Conservation (phyloP, 2,113 vertebrate species). For the Salvator merianae region DNA sequence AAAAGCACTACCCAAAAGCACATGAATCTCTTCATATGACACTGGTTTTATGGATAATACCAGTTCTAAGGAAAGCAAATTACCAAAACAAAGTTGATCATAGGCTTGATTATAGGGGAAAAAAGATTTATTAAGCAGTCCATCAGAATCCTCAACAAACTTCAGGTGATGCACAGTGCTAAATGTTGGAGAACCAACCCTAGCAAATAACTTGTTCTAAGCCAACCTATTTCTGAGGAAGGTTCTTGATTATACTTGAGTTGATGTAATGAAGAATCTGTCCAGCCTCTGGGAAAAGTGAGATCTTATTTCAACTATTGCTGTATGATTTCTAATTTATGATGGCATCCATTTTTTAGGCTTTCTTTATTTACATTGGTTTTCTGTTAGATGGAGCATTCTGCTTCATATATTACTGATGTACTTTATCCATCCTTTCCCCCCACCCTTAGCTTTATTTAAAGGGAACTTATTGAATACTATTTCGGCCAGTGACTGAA, state of each 20-base stretch:
- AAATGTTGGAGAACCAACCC: not conserved
- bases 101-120: not conserved
- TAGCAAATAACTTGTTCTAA: not conserved
- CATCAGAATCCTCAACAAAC: not conserved
- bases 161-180: not conserved
- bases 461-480: not conserved
- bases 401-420: not conserved
- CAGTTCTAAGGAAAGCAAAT: too few relatives aligned
- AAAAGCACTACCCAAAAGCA: too few relatives aligned
- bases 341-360: not conserved
- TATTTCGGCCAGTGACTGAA: not conserved
- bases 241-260: not conserved
- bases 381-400: not conserved
- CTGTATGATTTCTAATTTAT: not conserved
- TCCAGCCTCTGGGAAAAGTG: not conserved
- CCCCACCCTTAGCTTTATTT: accelerated
- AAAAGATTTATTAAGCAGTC: not conserved
- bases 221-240: not conserved
- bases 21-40: too few relatives aligned
- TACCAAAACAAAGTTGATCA: not conserved
- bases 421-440: not conserved
- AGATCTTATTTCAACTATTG: not conserved
- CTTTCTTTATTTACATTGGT: not conserved
- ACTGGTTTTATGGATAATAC: too few relatives aligned
- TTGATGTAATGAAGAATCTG: not conserved